Conservation (phyloP, 2,888 invertebrate genomes). For the Nudaria mundana region DNA sequence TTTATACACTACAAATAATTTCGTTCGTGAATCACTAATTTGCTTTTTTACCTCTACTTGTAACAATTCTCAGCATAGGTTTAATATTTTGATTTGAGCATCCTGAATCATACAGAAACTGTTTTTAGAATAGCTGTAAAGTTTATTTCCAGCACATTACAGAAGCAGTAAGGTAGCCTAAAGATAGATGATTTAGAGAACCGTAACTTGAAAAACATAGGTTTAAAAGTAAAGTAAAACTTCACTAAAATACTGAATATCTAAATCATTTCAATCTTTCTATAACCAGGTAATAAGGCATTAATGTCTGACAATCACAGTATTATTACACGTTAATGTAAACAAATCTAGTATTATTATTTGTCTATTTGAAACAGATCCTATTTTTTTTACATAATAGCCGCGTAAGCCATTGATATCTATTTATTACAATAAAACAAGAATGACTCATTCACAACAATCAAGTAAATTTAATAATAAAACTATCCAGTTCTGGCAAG, state of each 20-base stretch:
- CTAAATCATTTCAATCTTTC: constrained; percentile 29
- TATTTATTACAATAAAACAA: constrained; percentile 38
- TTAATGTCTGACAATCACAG: constrained; percentile 58
- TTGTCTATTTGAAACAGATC: constrained; percentile 34
- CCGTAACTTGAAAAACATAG: constrained; percentile 3
- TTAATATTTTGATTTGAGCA: constrained; percentile 59
- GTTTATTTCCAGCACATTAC: no score
- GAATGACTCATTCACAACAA: constrained; percentile 47
- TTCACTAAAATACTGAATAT: constrained; percentile 19
- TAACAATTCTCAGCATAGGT: no score
- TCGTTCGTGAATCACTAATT: constrained; percentile 52
- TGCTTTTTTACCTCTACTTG: no score
- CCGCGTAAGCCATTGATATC: constrained; percentile 18
- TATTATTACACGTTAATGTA: constrained; percentile 42
- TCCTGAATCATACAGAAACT: no score
- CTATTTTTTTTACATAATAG: constrained; percentile 41
- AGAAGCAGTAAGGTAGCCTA: no score
- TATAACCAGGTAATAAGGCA: constrained; percentile 41
- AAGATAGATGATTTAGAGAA: no score
- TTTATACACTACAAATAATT: constrained; percentile 82
- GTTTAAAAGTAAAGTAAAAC: constrained; percentile 29
- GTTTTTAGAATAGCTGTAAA: constrained; percentile 52
- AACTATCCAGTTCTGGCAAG: constrained; percentile 55
- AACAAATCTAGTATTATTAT: constrained; percentile 28
- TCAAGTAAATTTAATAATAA: constrained; percentile 35